Evolutionary conservation across 1,140 invertebrate genomes (phyloP), one percentile per base, ranked within the genome.

Genomic region (Calliopsis andreniformis): DNA sequence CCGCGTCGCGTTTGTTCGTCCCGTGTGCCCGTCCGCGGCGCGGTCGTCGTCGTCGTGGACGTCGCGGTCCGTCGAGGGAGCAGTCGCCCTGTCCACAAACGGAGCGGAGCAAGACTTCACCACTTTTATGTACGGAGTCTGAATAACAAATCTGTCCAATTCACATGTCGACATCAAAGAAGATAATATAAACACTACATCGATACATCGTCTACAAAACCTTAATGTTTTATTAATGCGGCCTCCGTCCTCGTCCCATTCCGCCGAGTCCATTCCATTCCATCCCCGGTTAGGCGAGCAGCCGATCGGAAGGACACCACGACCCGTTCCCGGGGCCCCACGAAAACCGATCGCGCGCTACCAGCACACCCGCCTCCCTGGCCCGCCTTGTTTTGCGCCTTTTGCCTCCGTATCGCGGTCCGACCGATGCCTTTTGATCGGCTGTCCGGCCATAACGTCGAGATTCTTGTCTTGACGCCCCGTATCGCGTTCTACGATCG

Each of bases 121-220:
- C 90, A 91, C 90, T 92, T 92, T 92, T 91, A 91, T 91, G 89
- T 91, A 92, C 90, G 89, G 87, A 91, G 89, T 87, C 90, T 92
- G 91, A 92, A 92, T 92, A 92, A 92, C 91, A 92, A 92, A 92
- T 92, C 91, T 92, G 91, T 92, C 91, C 91, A 92, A 92, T 92
- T 92, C 91, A 92, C 90, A 92, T 92, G 91, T 92, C 91, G 91
- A 92, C 91, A 92, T 92, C 91, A 91, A 92, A 92, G 91, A 92
- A 92, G 91, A 92, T 92, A 92, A 92, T 92, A 92, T 92, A 92
- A 92, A 92, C 91, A 91, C 91, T 92, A 91, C 91, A 91, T 91
- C 90, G 91, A 92, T 92, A 92, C 89, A 92, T 92, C 88, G 86
- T 90, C 90, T 87, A 89, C 90, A 91, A 92, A 92, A 92, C 90